phyloP scores from a whole-genome alignment of 2,113 vertebrate genomes.

The Macroglossus sobrinus region DNA sequence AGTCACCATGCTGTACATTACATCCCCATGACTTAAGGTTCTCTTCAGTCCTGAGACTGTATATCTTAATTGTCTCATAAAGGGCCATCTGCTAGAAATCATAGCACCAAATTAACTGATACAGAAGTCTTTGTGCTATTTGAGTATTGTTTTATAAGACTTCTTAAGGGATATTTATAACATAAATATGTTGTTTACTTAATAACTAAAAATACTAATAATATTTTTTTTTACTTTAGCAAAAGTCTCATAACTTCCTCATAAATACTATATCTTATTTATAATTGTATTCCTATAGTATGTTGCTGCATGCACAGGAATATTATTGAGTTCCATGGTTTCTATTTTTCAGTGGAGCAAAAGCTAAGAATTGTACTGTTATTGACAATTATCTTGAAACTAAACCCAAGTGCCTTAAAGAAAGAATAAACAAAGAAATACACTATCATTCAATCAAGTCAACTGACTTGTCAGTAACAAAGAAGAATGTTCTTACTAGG shows the following conservation, averaged over 20 bases:
- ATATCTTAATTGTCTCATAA: not conserved
- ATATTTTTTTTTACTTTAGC: not conserved
- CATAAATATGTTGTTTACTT: not conserved
- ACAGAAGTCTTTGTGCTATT: not conserved
- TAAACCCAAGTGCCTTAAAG: not conserved
- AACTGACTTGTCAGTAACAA: not conserved
- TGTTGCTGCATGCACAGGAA: not conserved
- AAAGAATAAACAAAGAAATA: not conserved
- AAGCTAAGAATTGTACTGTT: not conserved
- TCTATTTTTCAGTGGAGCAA: not conserved
- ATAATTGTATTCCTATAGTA: not conserved
- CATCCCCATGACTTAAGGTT: not conserved
- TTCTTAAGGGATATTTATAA: not conserved
- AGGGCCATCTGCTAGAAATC: not conserved
- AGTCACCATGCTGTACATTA: not conserved
- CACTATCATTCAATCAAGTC: not conserved
- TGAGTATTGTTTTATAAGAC: not conserved
- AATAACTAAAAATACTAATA: not conserved
- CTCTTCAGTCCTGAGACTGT: not conserved
- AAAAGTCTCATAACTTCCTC: not conserved
- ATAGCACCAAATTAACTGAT: not conserved
- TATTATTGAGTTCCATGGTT: not conserved
- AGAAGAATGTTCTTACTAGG: not conserved
- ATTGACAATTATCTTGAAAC: not conserved
- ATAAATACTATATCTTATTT: not conserved